Base-by-base conservation (phyloP, 2,888 invertebrate genomes). In the Tridacna gigas region DNA sequence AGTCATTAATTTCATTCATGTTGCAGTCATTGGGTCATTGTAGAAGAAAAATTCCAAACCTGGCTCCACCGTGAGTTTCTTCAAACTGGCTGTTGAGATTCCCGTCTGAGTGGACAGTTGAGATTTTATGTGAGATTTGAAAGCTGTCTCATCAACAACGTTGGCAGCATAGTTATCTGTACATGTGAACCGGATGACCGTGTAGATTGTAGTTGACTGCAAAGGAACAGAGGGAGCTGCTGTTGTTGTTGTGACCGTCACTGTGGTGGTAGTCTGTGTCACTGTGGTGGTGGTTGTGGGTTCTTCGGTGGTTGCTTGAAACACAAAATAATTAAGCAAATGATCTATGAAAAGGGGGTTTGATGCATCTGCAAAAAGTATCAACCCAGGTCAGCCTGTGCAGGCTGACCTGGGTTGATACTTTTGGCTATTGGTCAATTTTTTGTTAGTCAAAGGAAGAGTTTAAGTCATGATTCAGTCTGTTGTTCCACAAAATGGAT, bases 121-220 rank as follows among this genome's bases (percentile, higher is more conserved):
- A n/a, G 71, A 51, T 71, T 71, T 51, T 11, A 71, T 13, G 51
- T 71, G 48, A 15, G 51, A 22, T 18, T 51, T 48, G 28, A 71
- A 71, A 45, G 51, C 25, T 15, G 71, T 25, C 25, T 25, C 51
- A 22, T 71, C 71, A 5, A 25, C 18, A 13, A 71, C 71, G 0
- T n/a, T 51, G 4, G 51, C 25, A 1, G 26, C 13, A 51, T 20
- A 71, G 51, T 25, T 18, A n/a, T 71, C 28, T 51, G 51, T 51
- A 25, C 48, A 71, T 47, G 71, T 71, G 3, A 48, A 45, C 18
- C n/a, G 2, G 1, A 22, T 2, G 0, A 5, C 15, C 18, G 51
- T 51, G 26, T 71, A 51, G 18, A 26, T 13, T 22, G 71, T 71
- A 5, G 22, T 26, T 22, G 71, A 22, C 51, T 48, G 48, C 20